Base-by-base conservation (phyloP, 1,140 invertebrate species). In the Scaptomyza pallida region DNA sequence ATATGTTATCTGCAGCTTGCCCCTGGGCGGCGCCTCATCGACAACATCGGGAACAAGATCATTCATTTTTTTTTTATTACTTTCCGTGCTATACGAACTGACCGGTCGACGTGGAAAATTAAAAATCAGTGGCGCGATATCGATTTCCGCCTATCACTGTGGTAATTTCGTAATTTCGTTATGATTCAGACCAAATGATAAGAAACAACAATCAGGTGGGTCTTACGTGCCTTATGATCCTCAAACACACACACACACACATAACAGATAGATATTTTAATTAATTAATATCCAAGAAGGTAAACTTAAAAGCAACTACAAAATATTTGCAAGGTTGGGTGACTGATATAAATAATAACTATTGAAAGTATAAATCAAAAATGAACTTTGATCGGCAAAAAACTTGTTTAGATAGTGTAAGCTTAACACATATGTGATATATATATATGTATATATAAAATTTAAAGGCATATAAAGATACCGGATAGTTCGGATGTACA, bases 1-100 rank as follows among this genome's bases (percentile, higher is more conserved):
- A 89, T 95, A 96, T 6, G 91, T 92, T 1, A 96, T 93, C 74
- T 94, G 89, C 1, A 95, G 72, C 6, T 92, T 79, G 19, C 81
- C 83, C 5, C 43, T 35, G 1, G 83, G 45, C 3, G 92, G 51
- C 8, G 92, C 91, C 1, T 79, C 91, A 47, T 94, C 93, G 52
- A 96, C 92, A 10, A 96, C 94, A 78, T 96, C 95, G 0, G 95
- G 95, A 12, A 81, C 81, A 48, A 86, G 64, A 41, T 74, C 70
- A 26, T 86, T 65, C 81, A 85, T 83, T 17, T 41, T 26, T 83
- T 17, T 41, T 26, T 26, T 68, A 37, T 16, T 12, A 37, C 5
- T 5, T 55, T 45, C 45, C 50, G 37, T 30, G 47, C 33, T 54
- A 33, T 48, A 30, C 26, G 26, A 30, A 44, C 60, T 76, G 54